These are phyloP conservation scores for Halcyon leucocephala DNA, from an alignment of 2,797 vertebrate species.

Conservation along the genomic window DNA sequence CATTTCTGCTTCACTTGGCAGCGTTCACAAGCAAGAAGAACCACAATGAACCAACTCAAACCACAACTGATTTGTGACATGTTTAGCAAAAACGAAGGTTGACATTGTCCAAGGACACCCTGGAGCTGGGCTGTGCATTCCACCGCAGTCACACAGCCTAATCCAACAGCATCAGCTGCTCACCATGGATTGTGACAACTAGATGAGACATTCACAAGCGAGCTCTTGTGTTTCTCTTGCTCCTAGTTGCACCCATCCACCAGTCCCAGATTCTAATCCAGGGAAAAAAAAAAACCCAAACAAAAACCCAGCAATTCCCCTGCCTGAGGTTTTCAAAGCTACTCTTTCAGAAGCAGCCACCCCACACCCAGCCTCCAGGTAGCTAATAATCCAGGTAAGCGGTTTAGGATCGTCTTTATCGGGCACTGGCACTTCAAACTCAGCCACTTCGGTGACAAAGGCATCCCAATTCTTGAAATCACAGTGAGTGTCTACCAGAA, in stretches of 20 bases:
- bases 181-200: neutral
- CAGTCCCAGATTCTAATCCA: neutral
- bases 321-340: neutral
- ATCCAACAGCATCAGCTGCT: neutral
- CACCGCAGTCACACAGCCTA: neutral
- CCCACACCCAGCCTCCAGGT: neutral
- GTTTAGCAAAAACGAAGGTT: neutral
- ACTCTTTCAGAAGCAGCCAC: neutral
- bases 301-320: neutral
- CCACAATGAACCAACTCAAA: neutral
- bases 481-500: neutral
- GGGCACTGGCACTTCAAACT: neutral
- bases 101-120: neutral
- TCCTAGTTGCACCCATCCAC: neutral
- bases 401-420: fast-evolving
- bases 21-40: neutral
- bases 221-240: neutral
- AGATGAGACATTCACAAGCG: neutral
- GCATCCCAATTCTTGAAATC: neutral
- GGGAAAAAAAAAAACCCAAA: neutral
- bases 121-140: neutral
- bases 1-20: neutral
- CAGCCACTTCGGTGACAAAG: neutral
- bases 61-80: neutral
- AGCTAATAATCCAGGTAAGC: neutral